phyloP scores from a whole-genome alignment of 2,888 invertebrate genomes.

The Mystacides longicornis region DNA sequence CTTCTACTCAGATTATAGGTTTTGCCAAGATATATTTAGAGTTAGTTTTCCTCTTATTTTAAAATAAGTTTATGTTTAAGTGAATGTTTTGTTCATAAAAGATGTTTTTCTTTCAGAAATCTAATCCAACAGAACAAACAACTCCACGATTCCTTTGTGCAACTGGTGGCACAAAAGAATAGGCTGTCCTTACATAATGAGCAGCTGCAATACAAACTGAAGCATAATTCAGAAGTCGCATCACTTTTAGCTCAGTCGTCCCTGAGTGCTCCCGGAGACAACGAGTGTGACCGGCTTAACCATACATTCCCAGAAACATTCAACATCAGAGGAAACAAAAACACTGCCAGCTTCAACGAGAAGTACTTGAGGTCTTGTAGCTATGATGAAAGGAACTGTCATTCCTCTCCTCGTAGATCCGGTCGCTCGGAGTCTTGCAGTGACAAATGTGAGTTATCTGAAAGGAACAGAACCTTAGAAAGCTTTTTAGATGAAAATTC shows the following conservation, averaged over 20 bases:
- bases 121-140: slow-evolving; percentile 63
- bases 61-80: too few species aligned
- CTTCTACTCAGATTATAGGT: too few species aligned
- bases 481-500: slow-evolving; percentile 33
- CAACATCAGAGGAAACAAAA: slow-evolving; percentile 17
- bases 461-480: slow-evolving; percentile 15
- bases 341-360: slow-evolving; percentile 34
- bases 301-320: slow-evolving; percentile 21
- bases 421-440: slow-evolving; percentile 17
- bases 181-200: slow-evolving; percentile 77
- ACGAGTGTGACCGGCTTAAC: slow-evolving; percentile 12
- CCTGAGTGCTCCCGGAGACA: slow-evolving; percentile 9
- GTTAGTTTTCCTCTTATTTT: too few species aligned
- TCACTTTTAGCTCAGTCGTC: slow-evolving; percentile 17
- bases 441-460: slow-evolving; percentile 9
- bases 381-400: slow-evolving; percentile 12
- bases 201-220: slow-evolving; percentile 78
- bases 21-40: too few species aligned
- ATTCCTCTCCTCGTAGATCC: slow-evolving; percentile 13
- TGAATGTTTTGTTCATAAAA: too few species aligned
- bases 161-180: slow-evolving; percentile 71
- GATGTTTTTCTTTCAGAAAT: slow-evolving; percentile 40
- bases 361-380: slow-evolving; percentile 26
- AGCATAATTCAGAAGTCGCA: slow-evolving; percentile 70
- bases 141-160: slow-evolving; percentile 63